Evolutionary conservation across 2,888 invertebrate species (phyloP), one percentile per base, ranked within the genome.

Genomic region (Sphaeridia pumilis): DNA sequence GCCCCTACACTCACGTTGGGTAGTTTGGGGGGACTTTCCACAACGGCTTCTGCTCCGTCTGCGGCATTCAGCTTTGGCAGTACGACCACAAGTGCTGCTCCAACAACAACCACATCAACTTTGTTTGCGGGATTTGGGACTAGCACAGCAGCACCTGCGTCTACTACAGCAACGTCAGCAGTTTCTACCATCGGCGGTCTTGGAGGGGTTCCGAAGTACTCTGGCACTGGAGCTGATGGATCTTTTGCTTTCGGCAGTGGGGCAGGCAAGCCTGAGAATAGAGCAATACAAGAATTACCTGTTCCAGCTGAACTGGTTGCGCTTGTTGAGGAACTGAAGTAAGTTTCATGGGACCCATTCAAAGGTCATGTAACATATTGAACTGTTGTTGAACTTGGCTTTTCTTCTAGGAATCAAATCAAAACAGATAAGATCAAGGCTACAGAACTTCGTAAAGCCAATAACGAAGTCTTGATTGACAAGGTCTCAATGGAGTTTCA

Each of bases 301-400:
- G n/a, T 52, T 28, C 52, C 52, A 17, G 41, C 27, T 22, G 52
- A 52, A 38, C 38, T 52, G 46, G 28, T 46, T 12, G 14, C 41
- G 12, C 46, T 52, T 24, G 52, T 52, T 7, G 55, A 55, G 14
- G 51, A 51, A 24, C 34, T 55, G n/a, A 55, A 51, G 55, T 55
- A 51, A 44, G 43, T 3, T 22, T 12, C 44, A 24, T 22, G n/a
- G n/a, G n/a, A n/a, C n/a, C n/a, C n/a, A n/a, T n/a, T n/a, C n/a
- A n/a, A n/a, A n/a, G n/a, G n/a, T n/a, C n/a, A n/a, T n/a, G n/a
- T n/a, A n/a, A n/a, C n/a, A n/a, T n/a, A n/a, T n/a, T n/a, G n/a
- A n/a, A n/a, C n/a, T n/a, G n/a, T n/a, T n/a, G n/a, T n/a, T n/a
- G n/a, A n/a, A n/a, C n/a, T n/a, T n/a, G n/a, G n/a, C n/a, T n/a